Percentiles rank a stretch among this genome's conserved stretches.
phyloP scores from a whole-genome alignment of 2,888 invertebrate species.

The Hoplodrina blanda region DNA sequence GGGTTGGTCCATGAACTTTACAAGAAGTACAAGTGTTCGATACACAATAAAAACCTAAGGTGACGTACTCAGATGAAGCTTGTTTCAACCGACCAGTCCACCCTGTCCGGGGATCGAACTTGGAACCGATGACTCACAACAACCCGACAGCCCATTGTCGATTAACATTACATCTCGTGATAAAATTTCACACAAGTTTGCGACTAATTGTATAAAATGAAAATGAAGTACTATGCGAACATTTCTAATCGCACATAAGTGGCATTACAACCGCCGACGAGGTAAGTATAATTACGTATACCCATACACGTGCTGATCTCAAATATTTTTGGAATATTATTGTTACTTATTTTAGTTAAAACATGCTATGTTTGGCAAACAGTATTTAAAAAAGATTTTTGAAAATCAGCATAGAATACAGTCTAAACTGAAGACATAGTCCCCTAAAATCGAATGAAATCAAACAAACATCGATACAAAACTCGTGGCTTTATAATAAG shows the following conservation, averaged over 20 bases:
- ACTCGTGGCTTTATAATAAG: conserved; percentile 47
- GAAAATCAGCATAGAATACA: neutral
- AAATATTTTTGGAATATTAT: neutral
- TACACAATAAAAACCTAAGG: conserved; percentile 1
- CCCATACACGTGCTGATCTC: conserved; percentile 11
- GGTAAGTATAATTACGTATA: conserved; percentile 40
- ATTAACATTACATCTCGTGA: conserved; percentile 28
- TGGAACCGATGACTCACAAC: conserved; percentile 3
- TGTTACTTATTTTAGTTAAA: neutral
- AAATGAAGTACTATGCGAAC: conserved; percentile 36
- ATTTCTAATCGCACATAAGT: conserved; percentile 28
- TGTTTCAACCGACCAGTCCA: conserved; percentile 4
- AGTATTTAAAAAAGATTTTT: neutral
- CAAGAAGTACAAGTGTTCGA: conserved; percentile 6
- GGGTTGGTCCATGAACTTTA: conserved; percentile 35
- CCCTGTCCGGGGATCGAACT: conserved; percentile 26
- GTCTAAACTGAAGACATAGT: neutral
- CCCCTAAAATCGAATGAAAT: conserved; percentile 7
- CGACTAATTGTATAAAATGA: conserved; percentile 47
- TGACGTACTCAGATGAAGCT: conserved; percentile 12
- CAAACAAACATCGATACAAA: conserved; percentile 25
- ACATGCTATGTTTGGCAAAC: neutral
- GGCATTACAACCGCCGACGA: conserved; percentile 8
- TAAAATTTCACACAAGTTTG: conserved; percentile 20
- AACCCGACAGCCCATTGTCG: conserved; percentile 3